Base-by-base conservation (phyloP, 2,888 invertebrate genomes). In the Linnaemya tessellans region DNA sequence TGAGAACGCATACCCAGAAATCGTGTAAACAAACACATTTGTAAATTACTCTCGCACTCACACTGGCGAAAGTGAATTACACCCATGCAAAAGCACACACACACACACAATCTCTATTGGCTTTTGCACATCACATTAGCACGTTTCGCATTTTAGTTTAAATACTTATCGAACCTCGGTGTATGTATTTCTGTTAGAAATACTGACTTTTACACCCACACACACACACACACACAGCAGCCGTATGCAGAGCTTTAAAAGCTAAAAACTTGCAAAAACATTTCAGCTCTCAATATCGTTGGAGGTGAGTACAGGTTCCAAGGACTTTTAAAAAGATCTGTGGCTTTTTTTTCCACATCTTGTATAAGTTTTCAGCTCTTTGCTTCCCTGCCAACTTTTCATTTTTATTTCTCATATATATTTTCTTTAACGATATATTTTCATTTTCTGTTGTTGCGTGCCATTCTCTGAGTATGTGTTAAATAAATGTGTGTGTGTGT, bases 81-180 rank as follows among this genome's bases (percentile, higher is more conserved):
- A 41, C 41, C 38, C 67, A 25, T n/a, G 25, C 49, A 22, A 18
- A 49, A 1, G 41, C 67, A 3, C 41, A 43, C 62, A 30, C 83
- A 49, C 1, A 30, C 67, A 3, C 41, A 43, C 62, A 30, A 78
- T 49, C 51, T 46, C 43, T 74, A 78, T 79, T 82, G 51, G 79
- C 79, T 82, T 58, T 64, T 41, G 58, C 74, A 74, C 75, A 80
- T 82, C 85, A 82, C 82, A 85, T 85, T 85, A 85, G 79, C 85
- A 82, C 85, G 85, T 85, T 75, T 80, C 79, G 82, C 79, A 85
- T 82, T 82, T 85, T 82, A 82, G 82, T 82, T 85, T 85, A 85
- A 85, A 85, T 85, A 85, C 85, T 82, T 82, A 82, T 85, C 85
- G 85, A 85, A 85, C 81, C 64, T 79, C 68, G 20, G 58, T 35